phyloP scores from a whole-genome alignment of 2,113 vertebrate species.

The Sebastes fasciatus region DNA sequence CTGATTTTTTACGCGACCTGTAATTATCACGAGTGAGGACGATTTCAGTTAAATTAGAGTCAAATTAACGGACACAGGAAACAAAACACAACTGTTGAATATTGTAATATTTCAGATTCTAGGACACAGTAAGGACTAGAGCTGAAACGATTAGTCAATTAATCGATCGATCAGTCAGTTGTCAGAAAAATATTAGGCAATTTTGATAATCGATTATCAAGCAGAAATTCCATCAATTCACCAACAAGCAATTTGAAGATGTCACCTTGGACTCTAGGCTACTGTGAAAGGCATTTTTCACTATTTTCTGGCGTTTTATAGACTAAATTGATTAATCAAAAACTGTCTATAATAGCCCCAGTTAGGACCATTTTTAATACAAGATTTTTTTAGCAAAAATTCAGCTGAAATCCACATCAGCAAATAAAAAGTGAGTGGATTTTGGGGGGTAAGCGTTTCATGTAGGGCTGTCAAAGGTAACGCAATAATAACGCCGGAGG shows the following conservation, averaged over 20 bases:
- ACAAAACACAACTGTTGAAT: not conserved
- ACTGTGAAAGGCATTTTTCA: not conserved
- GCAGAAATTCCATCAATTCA: not conserved
- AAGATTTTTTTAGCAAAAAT: not conserved
- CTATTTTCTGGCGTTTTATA: not conserved
- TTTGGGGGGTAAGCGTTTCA: not conserved
- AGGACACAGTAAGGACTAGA: not conserved
- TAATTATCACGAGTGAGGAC: constrained; percentile 22
- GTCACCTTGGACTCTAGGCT: not conserved
- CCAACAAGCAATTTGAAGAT: not conserved
- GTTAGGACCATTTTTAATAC: not conserved
- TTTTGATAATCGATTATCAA: not conserved
- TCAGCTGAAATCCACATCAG: not conserved
- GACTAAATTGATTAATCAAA: not conserved
- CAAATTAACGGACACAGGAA: constrained; percentile 8
- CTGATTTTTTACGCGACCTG: constrained; percentile 5
- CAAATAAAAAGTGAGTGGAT: not conserved
- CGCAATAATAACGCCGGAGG: too few relatives aligned
- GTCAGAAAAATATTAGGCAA: not conserved
- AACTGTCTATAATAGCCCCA: not conserved
- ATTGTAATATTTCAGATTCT: not conserved
- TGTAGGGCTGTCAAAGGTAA: too few relatives aligned
- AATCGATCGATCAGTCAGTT: not conserved
- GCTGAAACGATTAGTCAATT: not conserved
- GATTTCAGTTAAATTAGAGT: not conserved